phyloP scores from a whole-genome alignment of 1,140 invertebrate species.

The Ips nitidus region DNA sequence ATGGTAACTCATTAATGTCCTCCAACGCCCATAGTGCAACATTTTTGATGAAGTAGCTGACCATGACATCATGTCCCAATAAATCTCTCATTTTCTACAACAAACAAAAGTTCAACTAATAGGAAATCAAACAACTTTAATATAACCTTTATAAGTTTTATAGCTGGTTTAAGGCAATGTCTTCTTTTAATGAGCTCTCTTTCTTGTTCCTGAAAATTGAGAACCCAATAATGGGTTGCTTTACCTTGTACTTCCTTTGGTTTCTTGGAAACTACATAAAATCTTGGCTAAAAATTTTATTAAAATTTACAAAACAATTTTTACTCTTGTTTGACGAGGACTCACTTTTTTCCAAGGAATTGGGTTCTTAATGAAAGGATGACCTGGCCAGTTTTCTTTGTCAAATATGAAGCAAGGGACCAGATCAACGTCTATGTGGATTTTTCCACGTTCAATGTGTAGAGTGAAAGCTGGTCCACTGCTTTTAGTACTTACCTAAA shows the following conservation, averaged over 20 bases:
- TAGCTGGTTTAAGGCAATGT: slow-evolving; percentile 37
- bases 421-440: slow-evolving; percentile 44
- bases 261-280: slow-evolving; percentile 36
- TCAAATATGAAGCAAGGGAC: slow-evolving; percentile 45
- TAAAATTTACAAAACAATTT: too few species aligned
- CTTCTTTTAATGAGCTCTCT: slow-evolving; percentile 35
- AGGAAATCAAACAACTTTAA: too few species aligned
- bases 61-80: not conserved
- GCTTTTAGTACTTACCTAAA: slow-evolving; percentile 17
- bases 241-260: slow-evolving; percentile 8
- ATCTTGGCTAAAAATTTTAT: slow-evolving; percentile 21
- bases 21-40: slow-evolving; percentile 13
- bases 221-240: slow-evolving; percentile 39
- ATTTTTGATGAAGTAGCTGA: slow-evolving; percentile 21
- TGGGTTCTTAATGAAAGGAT: slow-evolving; percentile 17
- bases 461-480: slow-evolving; percentile 46
- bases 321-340: too few species aligned
- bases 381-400: slow-evolving; percentile 39
- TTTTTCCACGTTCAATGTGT: not conserved
- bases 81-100: slow-evolving; percentile 15
- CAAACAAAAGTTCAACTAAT: not conserved
- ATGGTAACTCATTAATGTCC: not conserved
- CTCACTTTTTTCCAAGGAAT: not conserved
- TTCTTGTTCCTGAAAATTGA: slow-evolving; percentile 48
- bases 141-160: slow-evolving; percentile 42